Percentiles rank a stretch among this genome's conserved stretches.
phyloP scores from a whole-genome alignment of 2,888 invertebrate genomes.

The Achlya flavicornis region DNA sequence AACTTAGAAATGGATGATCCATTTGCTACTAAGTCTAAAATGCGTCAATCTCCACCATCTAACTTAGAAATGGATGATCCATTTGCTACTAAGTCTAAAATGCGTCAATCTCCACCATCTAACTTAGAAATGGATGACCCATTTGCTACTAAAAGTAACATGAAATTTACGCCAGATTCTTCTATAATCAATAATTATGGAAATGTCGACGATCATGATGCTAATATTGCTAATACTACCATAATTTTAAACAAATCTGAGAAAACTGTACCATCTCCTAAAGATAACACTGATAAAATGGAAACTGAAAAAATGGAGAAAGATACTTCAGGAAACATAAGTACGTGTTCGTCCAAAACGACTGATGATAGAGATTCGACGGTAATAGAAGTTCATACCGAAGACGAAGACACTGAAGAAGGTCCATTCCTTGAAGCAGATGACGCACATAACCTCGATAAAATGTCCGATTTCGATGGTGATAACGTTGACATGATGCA shows the following conservation, averaged over 20 bases:
- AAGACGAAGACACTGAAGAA: conserved; percentile 77
- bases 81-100: conserved; percentile 51
- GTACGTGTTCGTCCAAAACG: conserved; percentile 54
- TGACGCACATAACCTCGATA: conserved; percentile 48
- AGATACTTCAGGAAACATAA: conserved; percentile 42
- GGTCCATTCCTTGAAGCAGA: conserved; percentile 72
- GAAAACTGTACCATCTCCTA: background rate
- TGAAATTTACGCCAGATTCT: conserved; percentile 31
- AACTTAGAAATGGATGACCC: conserved; percentile 31
- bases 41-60: conserved; percentile 51
- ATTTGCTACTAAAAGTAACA: conserved; percentile 38
- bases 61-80: conserved; percentile 32
- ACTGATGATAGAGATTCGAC: conserved; percentile 57
- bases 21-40: conserved; percentile 59
- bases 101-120: conserved; percentile 51
- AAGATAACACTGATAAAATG: conserved; percentile 33
- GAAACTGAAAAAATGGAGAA: conserved; percentile 45
- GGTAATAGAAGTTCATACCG: conserved; percentile 64
- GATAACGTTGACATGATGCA: conserved; percentile 59
- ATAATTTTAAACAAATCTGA: conserved; percentile 17
- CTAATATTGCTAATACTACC: conserved; percentile 16
- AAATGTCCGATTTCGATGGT: conserved; percentile 45
- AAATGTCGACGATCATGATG: conserved; percentile 16
- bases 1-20: conserved; percentile 34
- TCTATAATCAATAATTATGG: conserved; percentile 21